Evolutionary conservation across 2,113 vertebrate genomes (phyloP), one percentile per base, ranked within the genome.

Genomic region (Notarius quadriscutis): DNA sequence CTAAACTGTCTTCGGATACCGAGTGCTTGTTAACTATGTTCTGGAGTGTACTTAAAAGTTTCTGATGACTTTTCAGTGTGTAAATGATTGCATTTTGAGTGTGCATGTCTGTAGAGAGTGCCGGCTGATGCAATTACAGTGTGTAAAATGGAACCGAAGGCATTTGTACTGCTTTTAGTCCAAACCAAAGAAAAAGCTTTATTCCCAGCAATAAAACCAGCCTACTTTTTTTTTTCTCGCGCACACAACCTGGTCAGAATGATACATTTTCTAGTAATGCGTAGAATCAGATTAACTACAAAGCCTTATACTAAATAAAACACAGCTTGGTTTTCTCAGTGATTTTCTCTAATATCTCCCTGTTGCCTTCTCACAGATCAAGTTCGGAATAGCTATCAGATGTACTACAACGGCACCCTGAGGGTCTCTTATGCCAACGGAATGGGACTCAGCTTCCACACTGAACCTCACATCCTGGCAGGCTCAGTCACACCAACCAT

Each of bases 391-490:
- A 97, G 94, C 93, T 97, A 97, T 93, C 96, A 97, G 93, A 94
- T 97, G 91, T 97, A 96, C 90, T 96, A 96, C 87, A 97, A 97
- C 5, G 97, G 97, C 81, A 97, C 96, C 74, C 93, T 97, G 93
- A 93, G 95, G 87, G 97, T 97, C 89, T 95, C 96, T 95, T 97
- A 97, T 57, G 96, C 97, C 91, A 97, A 97, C 48, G 97, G 97
- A 57, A 96, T 97, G 96, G 96, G 95, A 1, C 96, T 97, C 91
- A 97, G 96, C 92, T 97, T 97, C 93, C 96, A 97, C 92, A 97
- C 96, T 4, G 97, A 97, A 90, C 97, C 97, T 60, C 97, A 97
- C 80, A 95, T 97, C 87, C 94, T 97, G 2, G 96, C 96, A 1
- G 97, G 97, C 84, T 96, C 97, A 74, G 94, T 96, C 85, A 97